These are phyloP conservation scores for Dicranocentrus wangi DNA, from an alignment of 2,888 invertebrate genomes.

Conservation along the genomic window DNA sequence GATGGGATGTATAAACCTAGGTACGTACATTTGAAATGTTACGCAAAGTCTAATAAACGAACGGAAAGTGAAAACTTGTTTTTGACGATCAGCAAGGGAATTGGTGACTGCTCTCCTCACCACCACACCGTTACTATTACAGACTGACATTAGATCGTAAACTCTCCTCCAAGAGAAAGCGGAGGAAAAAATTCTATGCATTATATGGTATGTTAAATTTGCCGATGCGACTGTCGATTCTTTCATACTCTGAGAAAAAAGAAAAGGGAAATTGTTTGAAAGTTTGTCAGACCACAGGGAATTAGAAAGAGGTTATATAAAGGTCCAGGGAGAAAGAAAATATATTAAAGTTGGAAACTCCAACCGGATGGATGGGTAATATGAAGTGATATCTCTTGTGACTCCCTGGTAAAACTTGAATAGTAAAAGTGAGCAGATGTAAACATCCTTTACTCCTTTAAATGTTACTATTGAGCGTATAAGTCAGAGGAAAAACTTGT, in stretches of 20 bases:
- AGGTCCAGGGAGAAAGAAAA: background rate
- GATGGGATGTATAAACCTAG: too few relatives aligned
- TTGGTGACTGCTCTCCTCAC: slow-evolving; percentile 18
- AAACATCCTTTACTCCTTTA: too few relatives aligned
- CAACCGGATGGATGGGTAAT: background rate
- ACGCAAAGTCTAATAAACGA: too few relatives aligned
- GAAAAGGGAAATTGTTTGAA: slow-evolving; percentile 44
- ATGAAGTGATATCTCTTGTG: background rate
- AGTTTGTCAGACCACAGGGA: slow-evolving; percentile 39
- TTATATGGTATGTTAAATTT: slow-evolving; percentile 17
- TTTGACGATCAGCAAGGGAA: slow-evolving; percentile 55
- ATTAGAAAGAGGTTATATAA: slow-evolving; percentile 19
- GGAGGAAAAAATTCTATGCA: too few relatives aligned
- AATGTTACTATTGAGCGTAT: too few relatives aligned
- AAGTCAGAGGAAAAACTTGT: too few relatives aligned
- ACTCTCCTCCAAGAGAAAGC: too few relatives aligned
- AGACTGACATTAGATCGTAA: background rate
- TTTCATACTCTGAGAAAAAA: slow-evolving; percentile 6
- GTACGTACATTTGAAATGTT: too few relatives aligned
- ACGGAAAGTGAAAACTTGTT: slow-evolving; percentile 53
- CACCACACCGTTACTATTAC: slow-evolving; percentile 23
- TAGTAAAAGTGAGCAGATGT: too few relatives aligned
- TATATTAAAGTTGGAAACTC: too few relatives aligned
- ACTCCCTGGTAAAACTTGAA: too few relatives aligned
- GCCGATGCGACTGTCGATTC: slow-evolving; percentile 41